These are phyloP conservation scores for Drosophila bocki DNA, from an alignment of 1,140 invertebrate species.

Conservation along the genomic window DNA sequence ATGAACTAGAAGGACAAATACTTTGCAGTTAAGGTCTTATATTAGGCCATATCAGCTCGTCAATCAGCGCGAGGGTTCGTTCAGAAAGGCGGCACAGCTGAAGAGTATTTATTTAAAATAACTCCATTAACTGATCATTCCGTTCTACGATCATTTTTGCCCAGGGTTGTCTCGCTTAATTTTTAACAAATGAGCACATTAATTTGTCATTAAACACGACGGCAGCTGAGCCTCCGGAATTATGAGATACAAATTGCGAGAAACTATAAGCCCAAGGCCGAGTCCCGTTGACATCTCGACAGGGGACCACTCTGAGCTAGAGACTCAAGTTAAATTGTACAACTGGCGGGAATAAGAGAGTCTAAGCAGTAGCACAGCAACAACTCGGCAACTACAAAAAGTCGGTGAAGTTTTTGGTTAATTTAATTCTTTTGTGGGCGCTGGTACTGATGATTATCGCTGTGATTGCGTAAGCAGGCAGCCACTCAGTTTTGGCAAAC, in stretches of 20 bases:
- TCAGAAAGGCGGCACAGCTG: conserved; percentile 4
- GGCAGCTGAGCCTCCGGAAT: conserved; percentile 40
- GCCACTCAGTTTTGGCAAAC: conserved; percentile 13
- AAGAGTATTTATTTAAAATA: conserved; percentile 47
- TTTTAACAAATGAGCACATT: conserved; percentile 71
- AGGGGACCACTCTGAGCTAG: conserved; percentile 9
- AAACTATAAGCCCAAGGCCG: conserved; percentile 67
- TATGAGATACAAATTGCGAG: conserved; percentile 68
- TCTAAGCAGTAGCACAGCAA: not conserved
- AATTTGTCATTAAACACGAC: conserved; percentile 36
- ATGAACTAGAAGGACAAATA: conserved; percentile 50
- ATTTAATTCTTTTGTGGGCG: conserved; percentile 47
- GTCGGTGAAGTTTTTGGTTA: not conserved
- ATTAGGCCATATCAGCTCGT: conserved; percentile 23
- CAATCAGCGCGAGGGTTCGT: not conserved
- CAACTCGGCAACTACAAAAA: not conserved
- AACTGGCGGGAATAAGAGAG: conserved; percentile 10
- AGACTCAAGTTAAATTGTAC: conserved; percentile 25
- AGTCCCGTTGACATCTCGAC: conserved; percentile 50
- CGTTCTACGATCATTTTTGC: conserved; percentile 9
- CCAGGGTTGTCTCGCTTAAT: conserved; percentile 45
- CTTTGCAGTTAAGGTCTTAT: conserved; percentile 16
- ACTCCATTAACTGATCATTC: conserved; percentile 52
- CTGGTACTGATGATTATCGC: conserved; percentile 32
- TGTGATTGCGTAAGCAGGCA: conserved; percentile 62